phyloP scores from a whole-genome alignment of 2,113 vertebrate species.

The Indri indri region DNA sequence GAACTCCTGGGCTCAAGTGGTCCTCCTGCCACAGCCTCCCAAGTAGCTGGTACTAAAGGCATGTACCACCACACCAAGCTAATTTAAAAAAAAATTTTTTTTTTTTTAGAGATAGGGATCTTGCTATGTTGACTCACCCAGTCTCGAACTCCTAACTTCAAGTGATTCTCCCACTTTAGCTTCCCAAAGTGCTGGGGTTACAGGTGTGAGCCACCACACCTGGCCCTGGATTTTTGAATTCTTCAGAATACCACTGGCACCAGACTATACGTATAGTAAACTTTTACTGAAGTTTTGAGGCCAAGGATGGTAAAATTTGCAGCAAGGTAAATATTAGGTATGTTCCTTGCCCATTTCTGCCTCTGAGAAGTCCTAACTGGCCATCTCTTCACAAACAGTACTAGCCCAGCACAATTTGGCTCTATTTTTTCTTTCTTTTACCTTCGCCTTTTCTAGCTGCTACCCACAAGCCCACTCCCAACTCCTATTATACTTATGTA shows the following conservation, averaged over 20 bases:
- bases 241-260: not conserved
- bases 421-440: not conserved
- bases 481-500: not conserved
- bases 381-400: not conserved
- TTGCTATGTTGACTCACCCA: too few species aligned
- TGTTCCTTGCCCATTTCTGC: not conserved
- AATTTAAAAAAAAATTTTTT: too few species aligned
- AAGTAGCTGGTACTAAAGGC: too few species aligned
- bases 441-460: constrained; percentile 15
- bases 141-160: too few species aligned
- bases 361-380: not conserved
- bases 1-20: too few species aligned
- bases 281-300: not conserved
- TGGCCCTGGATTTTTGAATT: not conserved
- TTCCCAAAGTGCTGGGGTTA: too few species aligned
- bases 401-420: not conserved
- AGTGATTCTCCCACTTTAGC: too few species aligned
- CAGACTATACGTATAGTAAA: not conserved
- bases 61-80: too few species aligned
- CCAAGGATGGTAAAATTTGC: not conserved
- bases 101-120: too few species aligned
- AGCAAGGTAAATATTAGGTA: not conserved
- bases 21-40: too few species aligned
- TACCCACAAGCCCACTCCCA: not conserved
- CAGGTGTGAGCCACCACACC: too few species aligned